Percentiles rank a stretch among this genome's conserved stretches.
Conservation (phyloP, 2,888 invertebrate species). For the Beris chalybata region DNA sequence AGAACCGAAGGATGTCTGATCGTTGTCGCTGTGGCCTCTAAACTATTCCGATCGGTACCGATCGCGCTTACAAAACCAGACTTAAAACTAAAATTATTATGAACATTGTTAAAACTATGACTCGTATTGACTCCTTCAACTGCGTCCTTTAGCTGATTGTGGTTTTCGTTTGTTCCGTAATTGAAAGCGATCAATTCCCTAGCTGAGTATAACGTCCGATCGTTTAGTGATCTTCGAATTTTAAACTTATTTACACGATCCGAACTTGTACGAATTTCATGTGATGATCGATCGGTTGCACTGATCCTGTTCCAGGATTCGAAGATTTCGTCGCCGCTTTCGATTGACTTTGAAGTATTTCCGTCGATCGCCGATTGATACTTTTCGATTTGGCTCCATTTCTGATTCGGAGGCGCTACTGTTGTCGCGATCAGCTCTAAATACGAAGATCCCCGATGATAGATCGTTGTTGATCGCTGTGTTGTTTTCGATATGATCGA, state of each 20-base stretch:
- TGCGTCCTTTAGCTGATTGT: not conserved
- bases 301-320: constrained; percentile 1
- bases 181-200: not conserved
- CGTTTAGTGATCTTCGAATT: not conserved
- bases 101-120: not conserved
- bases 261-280: not conserved
- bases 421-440: not conserved
- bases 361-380: constrained; percentile 35
- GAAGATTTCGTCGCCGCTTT: constrained; percentile 29
- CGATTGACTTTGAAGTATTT: constrained; percentile 40
- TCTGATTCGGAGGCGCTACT: not conserved
- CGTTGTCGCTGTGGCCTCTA: too few relatives aligned
- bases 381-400: constrained; percentile 43
- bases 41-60: too few relatives aligned
- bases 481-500: constrained; percentile 1
- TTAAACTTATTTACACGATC: constrained; percentile 8
- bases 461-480: not conserved
- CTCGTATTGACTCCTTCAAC: not conserved
- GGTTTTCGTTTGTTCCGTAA: not conserved
- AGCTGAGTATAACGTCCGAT: not conserved
- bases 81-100: not conserved
- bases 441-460: too few relatives aligned
- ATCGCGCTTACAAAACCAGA: not conserved
- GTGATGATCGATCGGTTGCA: constrained; percentile 7
- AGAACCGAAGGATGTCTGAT: not conserved